Evolutionary conservation across 2,888 invertebrate species (phyloP).

Genomic region (Hydroisotoma schaefferi): DNA sequence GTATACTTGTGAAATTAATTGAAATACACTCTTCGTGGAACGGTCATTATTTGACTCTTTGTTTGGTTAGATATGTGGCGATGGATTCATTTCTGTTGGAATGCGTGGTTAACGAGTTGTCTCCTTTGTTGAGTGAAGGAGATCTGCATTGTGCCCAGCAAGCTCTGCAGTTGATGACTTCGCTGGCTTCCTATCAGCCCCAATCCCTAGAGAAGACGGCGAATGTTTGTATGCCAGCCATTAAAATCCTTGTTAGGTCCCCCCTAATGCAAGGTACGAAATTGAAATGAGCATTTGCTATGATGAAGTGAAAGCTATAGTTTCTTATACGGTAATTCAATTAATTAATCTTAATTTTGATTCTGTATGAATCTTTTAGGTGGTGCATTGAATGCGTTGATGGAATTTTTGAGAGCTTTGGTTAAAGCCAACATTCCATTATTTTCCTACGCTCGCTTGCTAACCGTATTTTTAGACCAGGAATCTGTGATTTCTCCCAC

Average conservation of each 20-base stretch:
- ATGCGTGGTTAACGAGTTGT: slow-evolving; percentile 60
- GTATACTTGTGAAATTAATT: slow-evolving; percentile 1
- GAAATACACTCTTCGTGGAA: neutral
- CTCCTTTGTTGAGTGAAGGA: slow-evolving; percentile 83
- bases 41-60: neutral
- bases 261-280: slow-evolving; percentile 80
- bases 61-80: slow-evolving; percentile 37
- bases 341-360: slow-evolving; percentile 9
- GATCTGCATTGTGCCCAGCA: slow-evolving; percentile 96
- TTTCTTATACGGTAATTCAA: slow-evolving; percentile 2
- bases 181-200: slow-evolving; percentile 74
- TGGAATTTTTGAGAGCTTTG: slow-evolving; percentile 88
- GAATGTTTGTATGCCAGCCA: slow-evolving; percentile 75
- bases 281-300: slow-evolving; percentile 2
- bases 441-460: slow-evolving; percentile 74
- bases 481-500: slow-evolving; percentile 57
- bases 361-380: slow-evolving; percentile 57
- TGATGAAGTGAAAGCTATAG: slow-evolving; percentile 2
- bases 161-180: slow-evolving; percentile 75
- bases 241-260: slow-evolving; percentile 80
- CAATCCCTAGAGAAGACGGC: slow-evolving; percentile 69
- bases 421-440: slow-evolving; percentile 77
- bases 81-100: slow-evolving; percentile 40
- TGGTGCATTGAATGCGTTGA: slow-evolving; percentile 82
- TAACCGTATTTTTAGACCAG: slow-evolving; percentile 72